These are phyloP conservation scores for Micromussa lordhowensis DNA, from an alignment of 92 coral and sea anemone genomes.

Conservation along the genomic window DNA sequence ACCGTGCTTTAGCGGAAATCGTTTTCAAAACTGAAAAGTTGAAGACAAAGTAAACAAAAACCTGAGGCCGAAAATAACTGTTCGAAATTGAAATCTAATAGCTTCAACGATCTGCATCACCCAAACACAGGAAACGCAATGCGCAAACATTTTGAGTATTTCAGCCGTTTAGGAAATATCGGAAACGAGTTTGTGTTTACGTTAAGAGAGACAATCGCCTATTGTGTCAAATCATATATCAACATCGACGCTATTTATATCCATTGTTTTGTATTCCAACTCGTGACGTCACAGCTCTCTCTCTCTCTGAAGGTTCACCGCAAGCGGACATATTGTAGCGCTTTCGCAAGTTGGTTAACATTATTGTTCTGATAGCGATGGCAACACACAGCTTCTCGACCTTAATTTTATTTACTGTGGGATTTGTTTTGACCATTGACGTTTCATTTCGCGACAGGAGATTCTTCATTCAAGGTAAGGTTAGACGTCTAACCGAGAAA, in stretches of 20 bases:
- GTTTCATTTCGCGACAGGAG: neutral
- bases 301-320: neutral
- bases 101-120: neutral
- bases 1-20: neutral
- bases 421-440: constrained; percentile 3
- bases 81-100: neutral
- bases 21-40: neutral
- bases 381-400: constrained; percentile 7
- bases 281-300: constrained; percentile 21
- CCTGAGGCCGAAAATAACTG: neutral
- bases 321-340: neutral
- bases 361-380: neutral
- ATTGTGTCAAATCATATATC: neutral
- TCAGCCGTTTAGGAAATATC: neutral
- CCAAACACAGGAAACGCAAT: neutral
- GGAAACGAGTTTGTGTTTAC: neutral
- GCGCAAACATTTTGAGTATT: neutral
- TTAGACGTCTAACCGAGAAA: no score
- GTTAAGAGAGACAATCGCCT: neutral
- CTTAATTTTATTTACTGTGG: neutral
- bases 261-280: neutral
- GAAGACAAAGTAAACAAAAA: neutral
- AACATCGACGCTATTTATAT: neutral
- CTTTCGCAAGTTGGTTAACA: neutral
- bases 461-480: constrained; percentile 23